Conservation (phyloP, 2,113 vertebrate genomes). For the Regulus satrapa region DNA sequence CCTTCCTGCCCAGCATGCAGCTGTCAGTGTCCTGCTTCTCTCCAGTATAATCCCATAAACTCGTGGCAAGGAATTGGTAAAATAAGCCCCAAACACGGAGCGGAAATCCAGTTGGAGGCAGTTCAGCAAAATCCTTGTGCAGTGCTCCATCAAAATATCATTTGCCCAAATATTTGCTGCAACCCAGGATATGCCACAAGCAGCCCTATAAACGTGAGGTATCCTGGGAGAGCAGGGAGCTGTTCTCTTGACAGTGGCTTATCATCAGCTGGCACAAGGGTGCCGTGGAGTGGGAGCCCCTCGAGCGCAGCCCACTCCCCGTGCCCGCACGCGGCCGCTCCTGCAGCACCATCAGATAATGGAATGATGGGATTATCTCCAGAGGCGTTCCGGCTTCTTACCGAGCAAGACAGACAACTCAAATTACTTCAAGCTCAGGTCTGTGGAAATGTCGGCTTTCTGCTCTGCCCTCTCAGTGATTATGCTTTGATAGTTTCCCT, state of each 20-base stretch:
- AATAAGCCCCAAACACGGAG: not conserved
- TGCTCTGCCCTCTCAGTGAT: not conserved
- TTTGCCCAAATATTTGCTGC: constrained; percentile 65
- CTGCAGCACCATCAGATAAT: constrained; percentile 42
- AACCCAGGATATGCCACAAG: constrained; percentile 55
- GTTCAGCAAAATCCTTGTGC: constrained; percentile 56
- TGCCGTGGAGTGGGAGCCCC: not conserved
- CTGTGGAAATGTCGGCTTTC: constrained; percentile 20
- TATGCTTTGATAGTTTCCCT: not conserved
- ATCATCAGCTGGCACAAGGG: not conserved
- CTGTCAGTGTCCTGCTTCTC: constrained; percentile 65
- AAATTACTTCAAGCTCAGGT: constrained; percentile 94
- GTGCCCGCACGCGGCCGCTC: constrained; percentile 20
- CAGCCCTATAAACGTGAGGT: constrained; percentile 50
- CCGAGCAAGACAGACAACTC: constrained; percentile 89
- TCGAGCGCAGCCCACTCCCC: constrained; percentile 39
- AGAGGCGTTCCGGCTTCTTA: constrained; percentile 83
- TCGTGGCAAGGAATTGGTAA: constrained; percentile 67
- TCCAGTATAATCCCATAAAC: constrained; percentile 60
- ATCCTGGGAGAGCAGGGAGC: constrained; percentile 22
- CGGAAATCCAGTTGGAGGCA: constrained; percentile 28
- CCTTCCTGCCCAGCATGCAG: constrained; percentile 67
- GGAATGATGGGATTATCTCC: constrained; percentile 75
- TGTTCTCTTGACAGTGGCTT: constrained; percentile 22
- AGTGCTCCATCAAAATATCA: constrained; percentile 40